These are phyloP conservation scores for Herminia tarsipennalis DNA, from an alignment of 2,888 invertebrate genomes.

Conservation along the genomic window DNA sequence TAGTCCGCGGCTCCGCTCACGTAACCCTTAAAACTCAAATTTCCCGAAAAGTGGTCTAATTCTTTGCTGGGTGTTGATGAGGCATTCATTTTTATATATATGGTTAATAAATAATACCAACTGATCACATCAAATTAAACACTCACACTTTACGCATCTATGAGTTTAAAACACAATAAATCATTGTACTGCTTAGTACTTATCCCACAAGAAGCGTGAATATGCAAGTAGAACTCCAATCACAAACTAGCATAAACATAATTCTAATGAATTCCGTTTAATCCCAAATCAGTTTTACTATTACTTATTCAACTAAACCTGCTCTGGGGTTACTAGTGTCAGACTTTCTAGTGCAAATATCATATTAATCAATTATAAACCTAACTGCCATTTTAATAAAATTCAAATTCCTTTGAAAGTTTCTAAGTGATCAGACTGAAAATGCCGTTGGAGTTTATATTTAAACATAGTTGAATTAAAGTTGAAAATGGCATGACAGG, in stretches of 20 bases:
- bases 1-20: no score
- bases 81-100: no score
- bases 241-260: constrained; percentile 36
- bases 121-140: no score
- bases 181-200: no score
- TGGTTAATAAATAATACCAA: no score
- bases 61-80: no score
- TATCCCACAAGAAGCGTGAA: constrained; percentile 3
- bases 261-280: constrained; percentile 45
- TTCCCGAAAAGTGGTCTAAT: no score
- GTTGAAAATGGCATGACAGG: constrained; percentile 17
- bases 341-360: constrained; percentile 59
- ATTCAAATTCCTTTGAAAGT: constrained; percentile 47
- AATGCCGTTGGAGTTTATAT: constrained; percentile 15
- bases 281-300: constrained; percentile 54
- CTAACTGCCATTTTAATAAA: constrained; percentile 44
- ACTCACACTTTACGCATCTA: no score
- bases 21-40: no score
- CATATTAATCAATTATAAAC: constrained; percentile 37
- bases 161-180: no score
- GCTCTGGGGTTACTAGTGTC: constrained; percentile 55
- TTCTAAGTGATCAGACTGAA: constrained; percentile 7
- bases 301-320: constrained; percentile 65
- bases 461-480: constrained; percentile 1
- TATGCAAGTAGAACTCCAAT: constrained; percentile 28